Conservation (phyloP, 2,888 invertebrate genomes). For the Caradrina kadenii region DNA sequence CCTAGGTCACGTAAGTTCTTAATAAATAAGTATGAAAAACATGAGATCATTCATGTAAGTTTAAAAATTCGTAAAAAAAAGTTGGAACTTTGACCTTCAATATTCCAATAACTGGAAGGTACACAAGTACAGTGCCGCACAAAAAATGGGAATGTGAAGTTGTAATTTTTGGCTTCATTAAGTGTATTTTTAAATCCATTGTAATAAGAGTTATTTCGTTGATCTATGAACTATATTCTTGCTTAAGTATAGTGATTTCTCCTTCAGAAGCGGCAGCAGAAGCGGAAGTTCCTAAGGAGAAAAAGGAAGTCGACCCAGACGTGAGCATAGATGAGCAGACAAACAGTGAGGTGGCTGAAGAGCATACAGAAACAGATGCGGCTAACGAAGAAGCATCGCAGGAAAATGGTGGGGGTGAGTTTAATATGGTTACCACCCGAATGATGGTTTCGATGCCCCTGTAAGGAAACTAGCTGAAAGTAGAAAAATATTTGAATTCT, state of each 20-base stretch:
- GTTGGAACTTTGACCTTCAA: too few species aligned
- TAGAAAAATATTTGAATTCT: too few species aligned
- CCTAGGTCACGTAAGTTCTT: too few species aligned
- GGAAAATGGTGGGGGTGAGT: constrained; percentile 75
- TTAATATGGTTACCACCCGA: too few species aligned
- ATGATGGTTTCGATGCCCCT: too few species aligned
- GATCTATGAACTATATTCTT: neutral
- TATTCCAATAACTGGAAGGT: too few species aligned
- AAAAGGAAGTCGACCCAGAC: constrained; percentile 70
- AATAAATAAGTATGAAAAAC: too few species aligned
- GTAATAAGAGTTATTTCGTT: too few species aligned
- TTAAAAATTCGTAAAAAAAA: too few species aligned
- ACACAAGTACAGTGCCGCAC: too few species aligned
- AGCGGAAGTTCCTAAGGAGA: constrained; percentile 72
- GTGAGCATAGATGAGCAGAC: constrained; percentile 57
- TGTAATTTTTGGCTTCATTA: neutral
- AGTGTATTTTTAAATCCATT: neutral
- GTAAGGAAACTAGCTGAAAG: too few species aligned
- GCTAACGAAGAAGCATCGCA: constrained; percentile 71
- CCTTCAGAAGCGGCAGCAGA: constrained; percentile 60
- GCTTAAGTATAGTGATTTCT: neutral
- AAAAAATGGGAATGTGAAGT: neutral
- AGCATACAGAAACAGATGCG: constrained; percentile 64
- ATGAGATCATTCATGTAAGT: too few species aligned
- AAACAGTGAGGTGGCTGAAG: constrained; percentile 63